phyloP scores from a whole-genome alignment of 2,113 vertebrate species.

The Amia ocellicauda region DNA sequence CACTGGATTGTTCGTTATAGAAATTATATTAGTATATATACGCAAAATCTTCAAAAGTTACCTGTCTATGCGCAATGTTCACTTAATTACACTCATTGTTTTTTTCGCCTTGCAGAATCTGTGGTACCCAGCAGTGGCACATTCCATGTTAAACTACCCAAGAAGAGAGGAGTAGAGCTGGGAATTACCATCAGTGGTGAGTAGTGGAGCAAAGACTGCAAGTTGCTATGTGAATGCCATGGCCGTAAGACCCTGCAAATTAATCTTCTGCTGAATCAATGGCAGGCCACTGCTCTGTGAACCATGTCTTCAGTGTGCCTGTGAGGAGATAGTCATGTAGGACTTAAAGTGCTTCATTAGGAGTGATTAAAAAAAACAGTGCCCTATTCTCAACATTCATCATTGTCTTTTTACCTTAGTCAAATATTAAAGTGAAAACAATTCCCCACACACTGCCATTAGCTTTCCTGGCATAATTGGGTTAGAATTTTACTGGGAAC shows the following conservation, averaged over 20 bases:
- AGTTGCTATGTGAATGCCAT: too few relatives aligned
- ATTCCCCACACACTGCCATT: too few relatives aligned
- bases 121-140: conserved; percentile 97
- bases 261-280: conserved; percentile 26
- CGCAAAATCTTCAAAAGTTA: too few relatives aligned
- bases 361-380: conserved; percentile 30
- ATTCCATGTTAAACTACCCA: conserved; percentile 94
- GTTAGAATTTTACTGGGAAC: too few relatives aligned
- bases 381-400: conserved; percentile 22
- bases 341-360: conserved; percentile 38
- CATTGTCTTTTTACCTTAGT: conserved; percentile 10
- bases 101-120: conserved; percentile 66
- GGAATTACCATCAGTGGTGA: conserved; percentile 97
- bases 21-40: too few relatives aligned
- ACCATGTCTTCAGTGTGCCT: conserved; percentile 32
- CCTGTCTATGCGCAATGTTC: too few relatives aligned
- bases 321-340: conserved; percentile 12
- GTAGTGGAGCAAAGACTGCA: too few relatives aligned
- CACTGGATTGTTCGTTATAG: too few relatives aligned
- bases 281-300: conserved; percentile 27
- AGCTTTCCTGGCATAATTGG: too few relatives aligned
- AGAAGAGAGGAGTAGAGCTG: conserved; percentile 90
- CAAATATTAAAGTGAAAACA: too few relatives aligned
- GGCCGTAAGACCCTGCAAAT: conserved; percentile 3
- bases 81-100: background rate